A percentile compares a stretch with the other conserved stretches of the same genome.
These are phyloP conservation scores for Syrrhaptes paradoxus DNA, from an alignment of 2,113 vertebrate species.

Conservation along the genomic window DNA sequence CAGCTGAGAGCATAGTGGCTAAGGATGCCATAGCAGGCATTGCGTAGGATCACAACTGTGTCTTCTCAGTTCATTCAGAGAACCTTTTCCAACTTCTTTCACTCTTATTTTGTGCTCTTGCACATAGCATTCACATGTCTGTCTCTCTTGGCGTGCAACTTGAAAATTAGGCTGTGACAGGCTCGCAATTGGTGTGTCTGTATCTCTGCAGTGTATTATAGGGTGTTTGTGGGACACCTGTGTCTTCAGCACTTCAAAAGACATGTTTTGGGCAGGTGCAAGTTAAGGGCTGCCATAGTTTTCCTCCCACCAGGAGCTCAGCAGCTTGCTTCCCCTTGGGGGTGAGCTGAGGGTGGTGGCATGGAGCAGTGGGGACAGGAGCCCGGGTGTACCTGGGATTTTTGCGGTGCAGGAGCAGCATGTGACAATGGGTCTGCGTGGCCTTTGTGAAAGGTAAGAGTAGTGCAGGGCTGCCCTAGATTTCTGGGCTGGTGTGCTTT, in stretches of 20 bases:
- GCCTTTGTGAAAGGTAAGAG: not conserved
- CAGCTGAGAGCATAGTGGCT: not conserved
- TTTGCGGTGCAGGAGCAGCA: not conserved
- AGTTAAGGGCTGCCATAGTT: not conserved
- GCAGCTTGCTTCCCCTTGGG: not conserved
- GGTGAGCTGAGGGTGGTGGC: not conserved
- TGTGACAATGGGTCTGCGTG: accelerated
- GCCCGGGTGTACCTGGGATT: accelerated
- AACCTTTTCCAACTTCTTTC: not conserved
- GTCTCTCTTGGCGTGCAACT: not conserved
- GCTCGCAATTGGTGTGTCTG: not conserved
- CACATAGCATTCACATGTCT: accelerated
- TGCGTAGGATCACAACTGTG: not conserved
- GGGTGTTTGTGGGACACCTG: accelerated
- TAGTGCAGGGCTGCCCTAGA: not conserved
- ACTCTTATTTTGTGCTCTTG: not conserved
- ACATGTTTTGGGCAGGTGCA: not conserved
- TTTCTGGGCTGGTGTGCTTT: not conserved
- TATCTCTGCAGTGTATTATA: not conserved
- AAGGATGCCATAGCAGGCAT: accelerated
- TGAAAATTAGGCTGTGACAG: not conserved
- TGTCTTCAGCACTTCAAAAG: not conserved
- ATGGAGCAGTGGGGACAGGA: not conserved
- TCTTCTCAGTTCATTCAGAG: not conserved
- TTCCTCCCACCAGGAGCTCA: not conserved